Percentiles rank a stretch among this genome's conserved stretches.
Evolutionary conservation across 2,888 invertebrate genomes (phyloP).

Genomic region (Loripinus fragilis): DNA sequence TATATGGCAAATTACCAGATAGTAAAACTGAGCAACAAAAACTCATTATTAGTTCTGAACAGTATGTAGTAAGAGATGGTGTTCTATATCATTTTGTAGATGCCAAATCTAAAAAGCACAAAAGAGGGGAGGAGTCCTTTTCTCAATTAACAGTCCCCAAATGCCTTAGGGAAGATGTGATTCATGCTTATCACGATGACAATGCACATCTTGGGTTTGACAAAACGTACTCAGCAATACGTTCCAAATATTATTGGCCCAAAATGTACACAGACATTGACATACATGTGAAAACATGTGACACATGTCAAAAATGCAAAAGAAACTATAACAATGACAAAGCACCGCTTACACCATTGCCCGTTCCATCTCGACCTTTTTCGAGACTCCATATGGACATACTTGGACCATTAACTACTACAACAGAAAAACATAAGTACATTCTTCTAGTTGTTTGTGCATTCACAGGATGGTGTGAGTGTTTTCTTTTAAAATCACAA

Average conservation of each 20-base stretch:
- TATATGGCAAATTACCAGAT: slow-evolving; percentile 20
- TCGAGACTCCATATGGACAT: slow-evolving; percentile 56
- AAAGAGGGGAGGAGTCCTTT: background rate
- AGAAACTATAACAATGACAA: slow-evolving; percentile 32
- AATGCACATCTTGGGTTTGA: slow-evolving; percentile 22
- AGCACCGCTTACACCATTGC: slow-evolving; percentile 31
- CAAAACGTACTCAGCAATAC: slow-evolving; percentile 38
- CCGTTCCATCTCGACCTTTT: slow-evolving; percentile 27
- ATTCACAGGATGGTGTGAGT: slow-evolving; percentile 34
- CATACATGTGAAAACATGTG: slow-evolving; percentile 42
- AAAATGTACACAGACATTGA: slow-evolving; percentile 50
- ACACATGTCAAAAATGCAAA: slow-evolving; percentile 41
- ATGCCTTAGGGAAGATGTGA: slow-evolving; percentile 26
- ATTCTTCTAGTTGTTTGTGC: slow-evolving; percentile 43
- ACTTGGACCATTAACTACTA: slow-evolving; percentile 38
- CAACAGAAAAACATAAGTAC: slow-evolving; percentile 40
- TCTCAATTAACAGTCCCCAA: slow-evolving; percentile 10
- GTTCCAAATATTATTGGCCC: slow-evolving; percentile 45
- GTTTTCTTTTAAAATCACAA: slow-evolving; percentile 31
- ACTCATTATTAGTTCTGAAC: slow-evolving; percentile 18
- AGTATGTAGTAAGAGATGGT: slow-evolving; percentile 26
- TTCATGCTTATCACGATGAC: slow-evolving; percentile 33
- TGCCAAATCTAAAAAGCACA: slow-evolving; percentile 12
- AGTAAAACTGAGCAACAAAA: background rate
- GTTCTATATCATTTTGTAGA: slow-evolving; percentile 31